Evolutionary conservation across 2,797 vertebrate species (phyloP).

Genomic region (Astyanax mexicanus): DNA sequence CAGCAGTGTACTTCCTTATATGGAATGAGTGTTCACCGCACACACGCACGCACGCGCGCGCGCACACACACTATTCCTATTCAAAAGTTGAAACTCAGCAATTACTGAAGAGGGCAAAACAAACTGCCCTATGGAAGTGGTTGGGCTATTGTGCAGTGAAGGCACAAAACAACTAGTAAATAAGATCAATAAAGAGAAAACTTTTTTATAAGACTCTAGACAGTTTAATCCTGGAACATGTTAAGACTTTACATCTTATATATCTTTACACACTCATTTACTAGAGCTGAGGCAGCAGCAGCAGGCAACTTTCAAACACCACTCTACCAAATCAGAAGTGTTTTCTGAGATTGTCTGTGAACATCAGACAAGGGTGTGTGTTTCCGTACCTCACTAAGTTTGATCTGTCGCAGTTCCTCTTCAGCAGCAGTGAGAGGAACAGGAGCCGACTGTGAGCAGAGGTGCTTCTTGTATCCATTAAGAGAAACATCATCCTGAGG

Average conservation of each 20-base stretch:
- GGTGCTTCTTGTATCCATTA: slow-evolving; percentile 89
- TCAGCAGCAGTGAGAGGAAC: slow-evolving; percentile 93
- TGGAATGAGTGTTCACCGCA: slow-evolving; percentile 55
- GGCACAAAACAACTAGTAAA: neutral
- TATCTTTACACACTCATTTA: too few relatives aligned
- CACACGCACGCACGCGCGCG: too few relatives aligned
- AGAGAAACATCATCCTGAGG: slow-evolving; percentile 92
- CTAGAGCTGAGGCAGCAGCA: too few relatives aligned
- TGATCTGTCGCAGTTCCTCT: slow-evolving; percentile 95
- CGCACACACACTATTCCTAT: neutral
- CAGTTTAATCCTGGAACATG: too few relatives aligned
- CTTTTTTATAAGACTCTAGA: too few relatives aligned
- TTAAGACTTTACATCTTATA: too few relatives aligned
- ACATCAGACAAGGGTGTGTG: too few relatives aligned
- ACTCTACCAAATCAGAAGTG: neutral
- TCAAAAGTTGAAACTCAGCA: slow-evolving; percentile 37
- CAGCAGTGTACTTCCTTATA: slow-evolving; percentile 69
- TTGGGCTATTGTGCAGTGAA: neutral
- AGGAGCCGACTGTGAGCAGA: slow-evolving; percentile 87
- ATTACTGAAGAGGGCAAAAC: slow-evolving; percentile 34
- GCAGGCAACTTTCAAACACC: too few relatives aligned
- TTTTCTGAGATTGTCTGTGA: too few relatives aligned
- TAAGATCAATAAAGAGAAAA: neutral
- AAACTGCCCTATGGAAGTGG: slow-evolving; percentile 4
- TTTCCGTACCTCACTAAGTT: slow-evolving; percentile 20